phyloP scores from a whole-genome alignment of 2,113 vertebrate species.

The Centrocercus urophasianus region DNA sequence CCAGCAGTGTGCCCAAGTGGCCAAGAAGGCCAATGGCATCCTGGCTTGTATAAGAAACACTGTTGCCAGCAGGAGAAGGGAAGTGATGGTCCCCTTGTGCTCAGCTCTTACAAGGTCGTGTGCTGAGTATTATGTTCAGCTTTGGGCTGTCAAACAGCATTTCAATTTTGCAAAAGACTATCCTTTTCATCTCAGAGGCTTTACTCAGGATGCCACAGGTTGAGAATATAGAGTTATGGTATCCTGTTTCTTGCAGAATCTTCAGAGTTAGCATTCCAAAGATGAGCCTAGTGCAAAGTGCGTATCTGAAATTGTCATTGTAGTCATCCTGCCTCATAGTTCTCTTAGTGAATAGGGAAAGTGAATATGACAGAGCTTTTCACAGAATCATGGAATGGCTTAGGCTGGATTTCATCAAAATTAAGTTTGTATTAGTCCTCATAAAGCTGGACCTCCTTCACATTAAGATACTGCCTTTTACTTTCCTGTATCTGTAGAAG shows the following conservation, averaged over 20 bases:
- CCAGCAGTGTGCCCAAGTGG: too few species aligned
- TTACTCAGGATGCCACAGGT: neutral
- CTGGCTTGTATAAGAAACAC: too few species aligned
- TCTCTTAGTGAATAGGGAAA: neutral
- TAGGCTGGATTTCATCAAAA: neutral
- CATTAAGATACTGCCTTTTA: neutral
- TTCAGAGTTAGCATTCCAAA: fast-evolving
- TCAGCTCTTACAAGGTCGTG: too few species aligned
- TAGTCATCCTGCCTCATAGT: neutral
- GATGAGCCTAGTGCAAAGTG: neutral
- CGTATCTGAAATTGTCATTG: neutral
- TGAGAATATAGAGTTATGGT: neutral
- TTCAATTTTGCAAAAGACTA: neutral
- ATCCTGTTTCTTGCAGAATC: neutral
- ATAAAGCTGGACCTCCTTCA: neutral
- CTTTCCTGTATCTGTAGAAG: neutral
- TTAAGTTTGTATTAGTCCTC: neutral
- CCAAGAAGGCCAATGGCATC: too few species aligned
- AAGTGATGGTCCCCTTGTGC: too few species aligned
- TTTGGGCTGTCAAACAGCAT: neutral
- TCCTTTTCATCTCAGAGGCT: neutral
- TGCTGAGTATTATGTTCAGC: too few species aligned
- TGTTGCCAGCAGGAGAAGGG: too few species aligned
- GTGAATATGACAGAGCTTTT: neutral
- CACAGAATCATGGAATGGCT: neutral